A percentile compares a stretch with the other conserved stretches of the same genome.
Evolutionary conservation across 2,113 vertebrate species (phyloP).

Genomic region (Microtus montanus): DNA sequence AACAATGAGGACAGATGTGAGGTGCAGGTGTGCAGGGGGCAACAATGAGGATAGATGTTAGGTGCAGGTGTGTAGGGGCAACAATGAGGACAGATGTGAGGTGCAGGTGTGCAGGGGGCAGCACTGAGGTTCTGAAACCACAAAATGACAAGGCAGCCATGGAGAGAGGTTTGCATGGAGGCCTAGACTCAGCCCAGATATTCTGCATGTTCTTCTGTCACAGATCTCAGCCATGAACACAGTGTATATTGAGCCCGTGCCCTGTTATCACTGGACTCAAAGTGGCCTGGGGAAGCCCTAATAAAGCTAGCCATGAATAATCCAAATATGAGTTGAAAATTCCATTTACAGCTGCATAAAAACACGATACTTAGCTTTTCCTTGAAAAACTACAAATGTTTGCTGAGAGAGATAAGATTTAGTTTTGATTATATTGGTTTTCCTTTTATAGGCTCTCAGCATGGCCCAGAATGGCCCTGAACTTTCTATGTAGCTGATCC

Average conservation of each 20-base stretch:
- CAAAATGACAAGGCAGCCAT: neutral
- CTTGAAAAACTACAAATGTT: neutral
- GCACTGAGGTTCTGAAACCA: neutral
- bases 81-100: no score
- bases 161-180: neutral
- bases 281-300: neutral
- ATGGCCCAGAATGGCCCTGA: neutral
- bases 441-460: no score
- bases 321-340: neutral
- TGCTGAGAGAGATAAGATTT: neutral
- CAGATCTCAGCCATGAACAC: neutral
- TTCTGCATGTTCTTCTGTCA: neutral
- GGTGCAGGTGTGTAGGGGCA: no score
- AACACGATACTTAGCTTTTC: neutral
- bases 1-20: no score
- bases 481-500: neutral
- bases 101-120: no score
- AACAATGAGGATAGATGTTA: no score
- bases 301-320: neutral
- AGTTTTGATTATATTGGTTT: neutral
- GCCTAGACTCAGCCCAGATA: neutral
- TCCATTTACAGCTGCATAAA: neutral
- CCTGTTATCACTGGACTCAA: neutral
- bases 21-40: no score
- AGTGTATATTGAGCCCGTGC: neutral